These are phyloP conservation scores for Herpetotheres cachinnans DNA, from an alignment of 2,113 vertebrate species.

Conservation along the genomic window DNA sequence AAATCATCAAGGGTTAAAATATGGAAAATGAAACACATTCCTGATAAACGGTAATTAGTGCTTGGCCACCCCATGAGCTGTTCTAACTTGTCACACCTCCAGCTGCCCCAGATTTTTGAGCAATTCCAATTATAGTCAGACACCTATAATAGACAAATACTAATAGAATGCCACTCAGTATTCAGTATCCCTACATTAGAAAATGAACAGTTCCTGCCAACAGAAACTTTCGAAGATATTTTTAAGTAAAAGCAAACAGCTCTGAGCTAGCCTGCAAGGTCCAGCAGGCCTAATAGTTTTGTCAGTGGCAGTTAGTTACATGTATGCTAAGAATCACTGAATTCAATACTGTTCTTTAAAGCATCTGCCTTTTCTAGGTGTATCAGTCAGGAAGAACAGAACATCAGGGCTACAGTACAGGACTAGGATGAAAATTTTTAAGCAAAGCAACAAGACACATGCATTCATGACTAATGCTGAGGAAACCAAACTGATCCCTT, in stretches of 20 bases:
- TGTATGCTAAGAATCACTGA: not conserved
- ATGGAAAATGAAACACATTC: not conserved
- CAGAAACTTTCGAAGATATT: not conserved
- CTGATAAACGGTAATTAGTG: not conserved
- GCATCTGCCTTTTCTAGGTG: not conserved
- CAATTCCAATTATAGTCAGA: not conserved
- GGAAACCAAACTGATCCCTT: not conserved
- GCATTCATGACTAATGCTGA: not conserved
- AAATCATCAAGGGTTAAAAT: not conserved
- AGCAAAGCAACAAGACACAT: not conserved
- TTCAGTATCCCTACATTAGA: not conserved
- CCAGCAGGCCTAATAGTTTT: not conserved
- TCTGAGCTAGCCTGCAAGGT: not conserved
- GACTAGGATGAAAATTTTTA: not conserved
- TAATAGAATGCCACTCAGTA: not conserved
- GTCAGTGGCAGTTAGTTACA: not conserved
- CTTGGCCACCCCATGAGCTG: not conserved
- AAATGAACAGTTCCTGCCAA: not conserved
- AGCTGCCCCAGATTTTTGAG: not conserved
- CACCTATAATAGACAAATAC: not conserved
- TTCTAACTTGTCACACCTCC: not conserved
- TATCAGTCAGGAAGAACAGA: not conserved
- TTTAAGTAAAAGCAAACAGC: not conserved
- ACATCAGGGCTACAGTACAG: not conserved
- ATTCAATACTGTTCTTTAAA: not conserved